Conservation (phyloP, 1,140 invertebrate species). For the Cheumatopsyche charites region DNA sequence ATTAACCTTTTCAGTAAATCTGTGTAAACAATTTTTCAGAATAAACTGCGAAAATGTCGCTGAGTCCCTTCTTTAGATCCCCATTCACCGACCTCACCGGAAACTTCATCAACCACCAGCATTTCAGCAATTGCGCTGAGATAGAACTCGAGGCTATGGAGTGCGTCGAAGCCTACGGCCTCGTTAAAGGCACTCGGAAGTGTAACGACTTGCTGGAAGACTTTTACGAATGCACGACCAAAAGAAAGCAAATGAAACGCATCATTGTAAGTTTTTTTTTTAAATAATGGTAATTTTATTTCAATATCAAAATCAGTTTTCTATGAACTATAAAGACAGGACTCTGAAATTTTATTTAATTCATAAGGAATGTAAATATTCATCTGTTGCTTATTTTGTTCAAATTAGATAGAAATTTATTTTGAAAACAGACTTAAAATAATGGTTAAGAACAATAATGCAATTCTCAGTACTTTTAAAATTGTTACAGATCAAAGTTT, state of each 20-base stretch:
- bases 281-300: too few species aligned
- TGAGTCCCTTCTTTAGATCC: conserved; percentile 63
- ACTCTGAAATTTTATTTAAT: too few species aligned
- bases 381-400: too few species aligned
- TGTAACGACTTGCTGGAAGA: conserved; percentile 68
- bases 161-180: conserved; percentile 77
- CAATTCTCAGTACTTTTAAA: too few species aligned
- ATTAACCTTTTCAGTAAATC: conserved; percentile 5
- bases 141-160: conserved; percentile 72
- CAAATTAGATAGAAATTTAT: too few species aligned
- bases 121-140: conserved; percentile 64
- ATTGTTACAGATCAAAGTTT: too few species aligned
- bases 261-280: conserved; percentile 56
- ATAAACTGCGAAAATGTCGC: not conserved
- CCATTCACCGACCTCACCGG: conserved; percentile 73
- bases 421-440: too few species aligned
- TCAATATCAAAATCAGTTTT: too few species aligned
- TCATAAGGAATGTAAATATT: too few species aligned
- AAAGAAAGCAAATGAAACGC: conserved; percentile 65
- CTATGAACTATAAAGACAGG: too few species aligned
- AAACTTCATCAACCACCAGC: conserved; percentile 67
- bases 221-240: conserved; percentile 68
- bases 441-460: too few species aligned
- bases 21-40: too few species aligned
- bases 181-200: conserved; percentile 61